These are phyloP conservation scores for Polypterus senegalus DNA, from an alignment of 2,113 vertebrate genomes.

Conservation along the genomic window DNA sequence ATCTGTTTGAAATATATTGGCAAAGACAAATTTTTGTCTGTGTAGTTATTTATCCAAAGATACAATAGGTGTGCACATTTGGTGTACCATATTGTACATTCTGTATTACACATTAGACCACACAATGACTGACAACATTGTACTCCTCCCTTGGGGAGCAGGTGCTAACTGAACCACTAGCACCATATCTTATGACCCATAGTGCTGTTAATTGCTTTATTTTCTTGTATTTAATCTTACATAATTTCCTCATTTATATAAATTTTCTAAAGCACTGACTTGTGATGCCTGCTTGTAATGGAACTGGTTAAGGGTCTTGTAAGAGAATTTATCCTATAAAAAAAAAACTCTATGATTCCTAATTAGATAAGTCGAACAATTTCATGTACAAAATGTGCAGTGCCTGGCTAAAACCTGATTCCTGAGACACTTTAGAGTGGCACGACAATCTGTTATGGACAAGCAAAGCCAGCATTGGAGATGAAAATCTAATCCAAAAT, in stretches of 20 bases:
- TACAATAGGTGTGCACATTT: too few relatives aligned
- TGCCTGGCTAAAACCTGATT: slow-evolving; percentile 51
- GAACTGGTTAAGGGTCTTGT: slow-evolving; percentile 39
- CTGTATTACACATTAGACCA: too few relatives aligned
- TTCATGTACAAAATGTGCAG: slow-evolving; percentile 54
- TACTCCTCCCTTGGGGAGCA: too few relatives aligned
- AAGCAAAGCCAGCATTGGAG: slow-evolving; percentile 32
- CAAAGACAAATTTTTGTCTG: too few relatives aligned
- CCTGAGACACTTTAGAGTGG: slow-evolving; percentile 50
- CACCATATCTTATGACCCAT: neutral
- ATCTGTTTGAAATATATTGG: too few relatives aligned
- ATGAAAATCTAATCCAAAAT: slow-evolving; percentile 52
- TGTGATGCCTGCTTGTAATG: slow-evolving; percentile 36
- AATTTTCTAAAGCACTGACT: slow-evolving; percentile 40
- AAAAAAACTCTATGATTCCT: slow-evolving; percentile 43
- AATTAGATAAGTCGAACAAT: slow-evolving; percentile 49
- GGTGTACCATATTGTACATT: too few relatives aligned
- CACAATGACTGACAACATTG: too few relatives aligned
- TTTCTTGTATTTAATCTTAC: slow-evolving; percentile 31
- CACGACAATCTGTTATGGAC: slow-evolving; percentile 58
- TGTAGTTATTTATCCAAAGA: too few relatives aligned
- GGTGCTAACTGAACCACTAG: neutral
- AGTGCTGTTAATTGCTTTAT: neutral
- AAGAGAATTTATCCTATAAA: slow-evolving; percentile 69
- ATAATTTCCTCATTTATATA: slow-evolving; percentile 65